A percentile compares a stretch with the other conserved stretches of the same genome.
Conservation (phyloP, 1,140 invertebrate species). For the Centruroides vittatus region DNA sequence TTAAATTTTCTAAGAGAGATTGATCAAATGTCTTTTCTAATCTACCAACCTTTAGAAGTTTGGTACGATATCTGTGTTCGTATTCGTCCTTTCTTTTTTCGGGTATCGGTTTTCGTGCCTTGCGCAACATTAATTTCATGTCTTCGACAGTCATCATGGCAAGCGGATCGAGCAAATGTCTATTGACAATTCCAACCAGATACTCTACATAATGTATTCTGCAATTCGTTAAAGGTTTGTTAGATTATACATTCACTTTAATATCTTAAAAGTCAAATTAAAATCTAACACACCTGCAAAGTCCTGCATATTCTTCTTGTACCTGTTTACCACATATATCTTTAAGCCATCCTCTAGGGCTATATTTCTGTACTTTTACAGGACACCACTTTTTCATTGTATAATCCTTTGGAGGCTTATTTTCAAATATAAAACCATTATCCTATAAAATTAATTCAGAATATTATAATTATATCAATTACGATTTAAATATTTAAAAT, state of each 20-base stretch:
- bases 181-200: constrained; percentile 55
- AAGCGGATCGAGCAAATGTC: constrained; percentile 54
- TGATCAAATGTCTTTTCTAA: no score
- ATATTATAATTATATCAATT: no score
- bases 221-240: constrained; percentile 22
- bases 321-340: constrained; percentile 67
- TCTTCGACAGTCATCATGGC: constrained; percentile 58
- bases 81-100: constrained; percentile 10
- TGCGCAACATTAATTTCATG: constrained; percentile 60
- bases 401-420: constrained; percentile 24
- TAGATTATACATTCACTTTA: no score
- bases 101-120: constrained; percentile 26
- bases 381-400: constrained; percentile 39
- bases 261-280: constrained; percentile 3
- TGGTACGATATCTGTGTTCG: no score
- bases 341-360: constrained; percentile 58
- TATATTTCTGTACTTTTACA: constrained; percentile 79
- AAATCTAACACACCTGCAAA: constrained; percentile 60
- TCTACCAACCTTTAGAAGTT: no score
- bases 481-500: not conserved
- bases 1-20: no score
- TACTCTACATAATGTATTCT: constrained; percentile 85
- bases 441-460: constrained; percentile 35
- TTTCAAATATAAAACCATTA: constrained; percentile 55
- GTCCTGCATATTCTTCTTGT: constrained; percentile 48